Conservation (phyloP, 1,140 invertebrate species). For the Batillaria attramentaria region DNA sequence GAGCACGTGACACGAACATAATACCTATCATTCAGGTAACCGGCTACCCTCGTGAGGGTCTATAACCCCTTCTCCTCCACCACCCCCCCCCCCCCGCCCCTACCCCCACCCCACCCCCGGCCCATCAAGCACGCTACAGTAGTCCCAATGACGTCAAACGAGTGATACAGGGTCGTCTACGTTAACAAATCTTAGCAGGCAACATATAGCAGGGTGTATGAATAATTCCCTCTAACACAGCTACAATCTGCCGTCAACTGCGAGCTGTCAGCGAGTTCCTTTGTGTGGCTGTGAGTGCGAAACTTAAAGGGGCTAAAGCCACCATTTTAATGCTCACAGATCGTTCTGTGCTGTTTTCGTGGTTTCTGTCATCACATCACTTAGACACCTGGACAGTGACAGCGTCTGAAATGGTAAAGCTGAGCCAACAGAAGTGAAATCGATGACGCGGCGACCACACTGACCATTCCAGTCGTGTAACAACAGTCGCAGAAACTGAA, state of each 20-base stretch:
- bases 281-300: neutral
- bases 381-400: no score
- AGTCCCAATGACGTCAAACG: neutral
- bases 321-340: no score
- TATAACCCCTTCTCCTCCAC: neutral
- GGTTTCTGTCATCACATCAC: no score
- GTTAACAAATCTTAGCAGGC: neutral
- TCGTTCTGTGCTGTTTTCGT: no score
- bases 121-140: neutral
- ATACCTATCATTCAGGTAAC: no score
- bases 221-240: neutral
- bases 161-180: neutral
- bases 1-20: no score
- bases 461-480: no score
- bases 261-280: neutral
- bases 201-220: neutral
- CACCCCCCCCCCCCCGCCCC: neutral
- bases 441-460: no score
- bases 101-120: neutral
- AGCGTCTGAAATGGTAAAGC: no score
- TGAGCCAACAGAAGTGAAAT: no score
- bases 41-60: neutral
- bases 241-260: neutral
- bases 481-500: no score
- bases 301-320: no score